A percentile compares a stretch with the other conserved stretches of the same genome.
Evolutionary conservation across 2,113 vertebrate species (phyloP).

Genomic region (Pithys albifrons): DNA sequence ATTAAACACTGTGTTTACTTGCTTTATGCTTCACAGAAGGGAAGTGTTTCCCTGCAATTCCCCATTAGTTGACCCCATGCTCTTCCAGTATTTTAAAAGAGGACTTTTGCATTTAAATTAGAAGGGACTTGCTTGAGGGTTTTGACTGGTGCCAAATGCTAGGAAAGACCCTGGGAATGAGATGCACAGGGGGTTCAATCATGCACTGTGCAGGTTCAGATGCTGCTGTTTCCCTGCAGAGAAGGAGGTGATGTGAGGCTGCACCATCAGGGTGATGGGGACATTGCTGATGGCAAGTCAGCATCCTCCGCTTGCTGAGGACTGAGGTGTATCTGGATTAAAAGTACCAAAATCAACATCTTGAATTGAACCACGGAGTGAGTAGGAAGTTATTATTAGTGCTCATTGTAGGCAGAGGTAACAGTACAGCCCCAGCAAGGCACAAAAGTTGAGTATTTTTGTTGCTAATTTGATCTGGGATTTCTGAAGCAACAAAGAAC

Average conservation of each 20-base stretch:
- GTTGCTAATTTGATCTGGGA: slow-evolving; percentile 3
- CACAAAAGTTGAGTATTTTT: not conserved
- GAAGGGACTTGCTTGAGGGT: not conserved
- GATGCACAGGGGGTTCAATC: fast-evolving
- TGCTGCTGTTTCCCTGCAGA: not conserved
- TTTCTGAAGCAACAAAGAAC: not conserved
- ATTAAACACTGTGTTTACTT: not conserved
- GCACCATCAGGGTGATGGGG: fast-evolving
- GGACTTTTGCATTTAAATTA: not conserved
- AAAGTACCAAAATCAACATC: not conserved
- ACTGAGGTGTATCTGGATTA: not conserved
- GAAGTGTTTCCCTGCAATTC: not conserved
- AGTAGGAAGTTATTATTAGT: not conserved
- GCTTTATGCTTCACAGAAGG: not conserved
- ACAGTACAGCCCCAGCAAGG: not conserved
- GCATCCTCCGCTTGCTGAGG: not conserved
- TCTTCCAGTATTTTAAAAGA: not conserved
- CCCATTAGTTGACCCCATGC: not conserved
- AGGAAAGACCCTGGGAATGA: not conserved
- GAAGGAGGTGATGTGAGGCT: fast-evolving
- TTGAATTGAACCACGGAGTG: not conserved
- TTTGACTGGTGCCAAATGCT: not conserved
- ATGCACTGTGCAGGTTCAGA: fast-evolving
- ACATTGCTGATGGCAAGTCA: fast-evolving
- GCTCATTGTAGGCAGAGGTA: not conserved